phyloP scores from a whole-genome alignment of 1,140 invertebrate species.

The Macrotrachela quadricornifera region DNA sequence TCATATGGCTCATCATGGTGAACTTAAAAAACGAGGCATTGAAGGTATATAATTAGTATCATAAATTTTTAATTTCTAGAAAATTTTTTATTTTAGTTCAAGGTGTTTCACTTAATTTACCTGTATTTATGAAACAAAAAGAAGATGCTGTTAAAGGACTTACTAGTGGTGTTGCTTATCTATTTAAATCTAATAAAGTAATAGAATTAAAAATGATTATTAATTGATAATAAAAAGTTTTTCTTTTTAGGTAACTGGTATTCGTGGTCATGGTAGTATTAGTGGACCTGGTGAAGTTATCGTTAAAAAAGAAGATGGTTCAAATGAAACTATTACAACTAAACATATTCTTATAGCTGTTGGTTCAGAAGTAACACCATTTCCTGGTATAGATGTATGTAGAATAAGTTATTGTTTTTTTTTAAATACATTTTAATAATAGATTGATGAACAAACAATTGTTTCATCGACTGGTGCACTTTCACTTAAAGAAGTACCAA shows the following conservation, averaged over 20 bases:
- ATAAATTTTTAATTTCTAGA: background rate
- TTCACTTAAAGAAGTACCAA: conserved; percentile 62
- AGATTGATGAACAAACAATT: conserved; percentile 76
- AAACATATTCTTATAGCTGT: conserved; percentile 97
- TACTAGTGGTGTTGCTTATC: conserved; percentile 80
- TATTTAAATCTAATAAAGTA: conserved; percentile 89
- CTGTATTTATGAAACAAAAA: conserved; percentile 75
- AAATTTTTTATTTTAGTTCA: conserved; percentile 34
- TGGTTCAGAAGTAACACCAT: conserved; percentile 92
- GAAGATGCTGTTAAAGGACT: conserved; percentile 62
- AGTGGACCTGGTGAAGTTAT: conserved; percentile 77
- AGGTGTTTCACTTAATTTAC: conserved; percentile 57
- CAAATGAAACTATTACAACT: conserved; percentile 55
- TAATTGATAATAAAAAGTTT: conserved; percentile 1
- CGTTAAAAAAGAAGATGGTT: conserved; percentile 57
- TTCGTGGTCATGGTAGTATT: conserved; percentile 75
- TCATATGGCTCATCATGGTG: conserved; percentile 72
- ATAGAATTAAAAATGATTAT: conserved; percentile 23
- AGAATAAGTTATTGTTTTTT: background rate
- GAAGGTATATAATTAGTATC: conserved; percentile 36
- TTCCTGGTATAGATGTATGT: conserved; percentile 66
- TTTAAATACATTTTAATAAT: conserved; percentile 14
- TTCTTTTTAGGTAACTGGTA: conserved; percentile 36
- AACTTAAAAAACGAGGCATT: conserved; percentile 65
- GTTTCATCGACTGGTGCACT: conserved; percentile 96